A percentile compares a stretch with the other conserved stretches of the same genome.
These are phyloP conservation scores for Seriola quinqueradiata DNA, from an alignment of 2,113 vertebrate genomes.

Conservation along the genomic window DNA sequence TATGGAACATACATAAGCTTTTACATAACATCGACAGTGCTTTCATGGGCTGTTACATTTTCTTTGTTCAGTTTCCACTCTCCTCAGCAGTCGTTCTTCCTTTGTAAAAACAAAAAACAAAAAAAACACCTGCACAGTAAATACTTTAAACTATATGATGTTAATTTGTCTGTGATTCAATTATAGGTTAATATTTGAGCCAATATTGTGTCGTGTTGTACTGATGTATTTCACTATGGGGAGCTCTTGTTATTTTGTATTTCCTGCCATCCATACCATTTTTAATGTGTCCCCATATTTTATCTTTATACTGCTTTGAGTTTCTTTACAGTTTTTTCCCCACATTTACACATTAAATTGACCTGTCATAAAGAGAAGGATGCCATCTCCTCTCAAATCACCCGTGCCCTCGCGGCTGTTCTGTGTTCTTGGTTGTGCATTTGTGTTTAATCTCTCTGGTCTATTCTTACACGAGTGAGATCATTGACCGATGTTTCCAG, in stretches of 20 bases:
- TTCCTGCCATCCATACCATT: too few relatives aligned
- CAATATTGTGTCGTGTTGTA: background rate
- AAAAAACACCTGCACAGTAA: too few relatives aligned
- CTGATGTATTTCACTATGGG: too few relatives aligned
- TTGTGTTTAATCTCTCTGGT: constrained; percentile 66
- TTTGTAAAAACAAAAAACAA: too few relatives aligned
- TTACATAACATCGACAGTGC: background rate
- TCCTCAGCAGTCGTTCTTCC: too few relatives aligned
- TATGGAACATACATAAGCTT: background rate
- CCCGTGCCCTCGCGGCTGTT: constrained; percentile 29
- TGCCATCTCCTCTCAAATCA: constrained; percentile 16
- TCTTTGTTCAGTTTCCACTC: background rate
- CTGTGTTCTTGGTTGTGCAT: constrained; percentile 48
- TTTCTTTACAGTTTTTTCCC: background rate
- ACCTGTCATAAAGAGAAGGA: constrained; percentile 3
- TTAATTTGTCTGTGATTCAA: background rate
- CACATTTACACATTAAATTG: constrained; percentile 4
- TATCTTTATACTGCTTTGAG: too few relatives aligned
- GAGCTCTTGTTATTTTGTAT: too few relatives aligned
- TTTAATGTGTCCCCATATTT: too few relatives aligned
- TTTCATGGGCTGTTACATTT: background rate
- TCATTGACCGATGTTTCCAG: constrained; percentile 62
- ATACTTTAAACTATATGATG: background rate
- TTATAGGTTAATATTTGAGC: background rate
- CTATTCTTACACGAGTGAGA: constrained; percentile 67